These are phyloP conservation scores for Xestia xanthographa DNA, from an alignment of 2,888 invertebrate species.

Conservation along the genomic window DNA sequence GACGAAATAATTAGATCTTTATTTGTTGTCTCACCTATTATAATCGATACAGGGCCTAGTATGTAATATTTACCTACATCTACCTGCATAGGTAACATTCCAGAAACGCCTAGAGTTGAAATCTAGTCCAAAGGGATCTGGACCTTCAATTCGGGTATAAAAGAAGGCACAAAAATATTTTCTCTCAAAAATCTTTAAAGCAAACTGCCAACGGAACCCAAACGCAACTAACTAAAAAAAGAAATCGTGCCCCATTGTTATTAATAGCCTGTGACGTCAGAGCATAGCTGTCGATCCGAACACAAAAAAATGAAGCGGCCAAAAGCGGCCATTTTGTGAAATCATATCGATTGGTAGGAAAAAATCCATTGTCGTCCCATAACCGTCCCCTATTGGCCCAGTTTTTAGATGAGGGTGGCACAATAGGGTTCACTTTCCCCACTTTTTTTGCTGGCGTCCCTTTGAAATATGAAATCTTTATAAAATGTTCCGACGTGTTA, in stretches of 20 bases:
- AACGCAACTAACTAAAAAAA: slow-evolving; percentile 43
- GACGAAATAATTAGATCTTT: no score
- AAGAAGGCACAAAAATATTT: background rate
- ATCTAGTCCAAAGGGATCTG: background rate
- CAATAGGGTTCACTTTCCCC: slow-evolving; percentile 85
- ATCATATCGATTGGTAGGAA: slow-evolving; percentile 88
- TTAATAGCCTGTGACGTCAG: slow-evolving; percentile 66
- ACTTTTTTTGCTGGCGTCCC: slow-evolving; percentile 78
- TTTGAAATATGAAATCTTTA: slow-evolving; percentile 82
- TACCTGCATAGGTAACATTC: background rate
- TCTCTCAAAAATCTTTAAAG: slow-evolving; percentile 8
- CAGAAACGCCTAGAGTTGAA: background rate
- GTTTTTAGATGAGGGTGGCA: slow-evolving; percentile 86
- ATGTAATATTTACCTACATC: background rate
- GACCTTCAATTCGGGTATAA: background rate
- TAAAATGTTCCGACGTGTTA: slow-evolving; percentile 74
- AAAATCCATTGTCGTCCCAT: slow-evolving; percentile 85
- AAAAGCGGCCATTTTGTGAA: slow-evolving; percentile 86
- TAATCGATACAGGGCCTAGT: background rate
- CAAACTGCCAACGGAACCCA: slow-evolving; percentile 33
- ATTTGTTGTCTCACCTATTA: no score
- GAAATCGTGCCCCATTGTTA: slow-evolving; percentile 59
- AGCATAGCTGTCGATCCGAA: slow-evolving; percentile 65
- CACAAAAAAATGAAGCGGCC: slow-evolving; percentile 67
- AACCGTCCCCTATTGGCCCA: slow-evolving; percentile 88